phyloP scores from a whole-genome alignment of 2,113 vertebrate species.

The Callipepla californica region DNA sequence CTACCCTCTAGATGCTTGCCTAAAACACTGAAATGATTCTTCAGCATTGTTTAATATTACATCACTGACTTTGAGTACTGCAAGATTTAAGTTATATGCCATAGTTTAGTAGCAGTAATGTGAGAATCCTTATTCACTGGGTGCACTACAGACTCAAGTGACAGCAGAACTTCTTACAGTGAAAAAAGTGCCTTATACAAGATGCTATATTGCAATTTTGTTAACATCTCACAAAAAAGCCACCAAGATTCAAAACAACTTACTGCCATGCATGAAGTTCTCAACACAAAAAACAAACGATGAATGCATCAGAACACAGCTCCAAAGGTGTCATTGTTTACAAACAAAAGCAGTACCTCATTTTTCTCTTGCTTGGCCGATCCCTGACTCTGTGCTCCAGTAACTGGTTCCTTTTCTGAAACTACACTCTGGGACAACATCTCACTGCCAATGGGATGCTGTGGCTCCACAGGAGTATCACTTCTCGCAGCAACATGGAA shows the following conservation, averaged over 20 bases:
- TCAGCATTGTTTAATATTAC: neutral
- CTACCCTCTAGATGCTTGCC: neutral
- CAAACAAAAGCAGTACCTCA: constrained; percentile 82
- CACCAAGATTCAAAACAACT: neutral
- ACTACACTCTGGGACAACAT: constrained; percentile 74
- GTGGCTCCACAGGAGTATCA: constrained; percentile 86
- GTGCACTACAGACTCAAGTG: neutral
- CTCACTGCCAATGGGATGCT: constrained; percentile 81
- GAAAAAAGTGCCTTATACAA: neutral
- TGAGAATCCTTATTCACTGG: neutral
- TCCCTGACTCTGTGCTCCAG: constrained; percentile 79
- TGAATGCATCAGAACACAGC: neutral
- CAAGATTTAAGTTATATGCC: neutral
- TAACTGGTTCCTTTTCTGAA: constrained; percentile 80
- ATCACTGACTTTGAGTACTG: neutral
- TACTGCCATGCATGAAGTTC: neutral
- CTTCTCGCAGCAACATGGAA: constrained; percentile 76
- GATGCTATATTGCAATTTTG: neutral
- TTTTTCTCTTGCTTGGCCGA: constrained; percentile 82
- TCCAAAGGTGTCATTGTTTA: constrained; percentile 41
- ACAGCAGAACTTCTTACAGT: neutral
- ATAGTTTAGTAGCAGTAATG: neutral
- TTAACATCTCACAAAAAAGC: neutral
- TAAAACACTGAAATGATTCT: neutral
- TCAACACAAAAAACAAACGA: constrained; percentile 37